Evolutionary conservation across 1,140 invertebrate species (phyloP), one percentile per base, ranked within the genome.

Genomic region (Halesus radiatus): DNA sequence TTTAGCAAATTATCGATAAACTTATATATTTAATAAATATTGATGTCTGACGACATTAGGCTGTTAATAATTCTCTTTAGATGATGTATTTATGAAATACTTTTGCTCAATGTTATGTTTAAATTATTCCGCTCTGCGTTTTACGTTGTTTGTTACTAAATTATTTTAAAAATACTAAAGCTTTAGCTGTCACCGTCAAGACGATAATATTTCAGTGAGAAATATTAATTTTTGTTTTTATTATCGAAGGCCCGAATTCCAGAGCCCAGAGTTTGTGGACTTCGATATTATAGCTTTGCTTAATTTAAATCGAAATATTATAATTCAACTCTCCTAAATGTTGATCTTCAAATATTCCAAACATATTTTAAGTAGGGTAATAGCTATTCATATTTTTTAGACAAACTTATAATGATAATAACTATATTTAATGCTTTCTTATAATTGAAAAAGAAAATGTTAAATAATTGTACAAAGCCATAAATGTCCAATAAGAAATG

Each of bases 241-340:
- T 29, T 73, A 80, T 80, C 80, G 78, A 73, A 64, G 73, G 68
- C 68, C 58, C 64, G 74, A 52, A 80, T 80, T 83, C 81, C 79
- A 66, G 81, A 83, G 81, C 81, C 81, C 81, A 83, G 81, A 80
- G 78, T 80, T 26, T 50, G 22, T 52, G 29, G 26, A 60, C 58
- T 78, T 78, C 81, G 80, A 83, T 78, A 16, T 75, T 32, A 56
- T 75, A 58, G 3, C 18, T 37, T 68, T 68, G 18, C n/a, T 20
- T 37, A 18, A 6, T 20, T 37, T n/a, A 20, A 68, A 13, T 13
- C 37, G 0, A 45, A 45, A 45, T 45, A 8, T 13, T 45, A 45
- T 45, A 45, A 13, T 45, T 45, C 37, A 45, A 45, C 37, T 45
- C 37, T 45, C 10, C 13, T 13, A 45, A 13, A 45, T 45, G 13